Conservation (phyloP, 2,113 vertebrate species). For the Psittacus erithacus region DNA sequence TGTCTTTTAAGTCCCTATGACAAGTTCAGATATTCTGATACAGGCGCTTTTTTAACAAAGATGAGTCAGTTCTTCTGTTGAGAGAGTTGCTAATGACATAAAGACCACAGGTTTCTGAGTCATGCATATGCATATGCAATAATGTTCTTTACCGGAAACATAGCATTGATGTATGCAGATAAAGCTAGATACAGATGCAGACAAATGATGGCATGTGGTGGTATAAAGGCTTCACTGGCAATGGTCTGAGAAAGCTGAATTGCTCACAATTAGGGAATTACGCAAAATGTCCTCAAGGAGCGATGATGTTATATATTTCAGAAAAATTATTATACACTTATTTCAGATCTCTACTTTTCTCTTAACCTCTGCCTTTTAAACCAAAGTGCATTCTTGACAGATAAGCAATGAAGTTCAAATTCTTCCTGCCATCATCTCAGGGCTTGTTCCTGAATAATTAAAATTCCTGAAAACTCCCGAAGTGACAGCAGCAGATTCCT, state of each 20-base stretch:
- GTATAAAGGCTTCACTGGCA: background rate
- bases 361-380: background rate
- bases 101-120: constrained; percentile 31
- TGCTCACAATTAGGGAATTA: constrained; percentile 2
- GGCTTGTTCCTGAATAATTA: background rate
- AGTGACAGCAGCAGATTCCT: background rate
- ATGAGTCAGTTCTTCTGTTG: constrained; percentile 7
- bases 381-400: background rate
- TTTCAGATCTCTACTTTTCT: background rate
- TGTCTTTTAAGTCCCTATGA: background rate
- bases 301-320: background rate
- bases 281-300: constrained; percentile 10
- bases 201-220: background rate
- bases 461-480: background rate
- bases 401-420: background rate
- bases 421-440: background rate
- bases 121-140: background rate
- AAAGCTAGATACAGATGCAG: background rate
- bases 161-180: background rate
- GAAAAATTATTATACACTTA: background rate
- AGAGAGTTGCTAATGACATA: background rate
- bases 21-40: background rate
- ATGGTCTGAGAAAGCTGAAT: background rate
- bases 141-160: background rate
- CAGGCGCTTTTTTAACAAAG: background rate